Base-by-base conservation (phyloP, 2,113 vertebrate species). In the Picathartes gymnocephalus region DNA sequence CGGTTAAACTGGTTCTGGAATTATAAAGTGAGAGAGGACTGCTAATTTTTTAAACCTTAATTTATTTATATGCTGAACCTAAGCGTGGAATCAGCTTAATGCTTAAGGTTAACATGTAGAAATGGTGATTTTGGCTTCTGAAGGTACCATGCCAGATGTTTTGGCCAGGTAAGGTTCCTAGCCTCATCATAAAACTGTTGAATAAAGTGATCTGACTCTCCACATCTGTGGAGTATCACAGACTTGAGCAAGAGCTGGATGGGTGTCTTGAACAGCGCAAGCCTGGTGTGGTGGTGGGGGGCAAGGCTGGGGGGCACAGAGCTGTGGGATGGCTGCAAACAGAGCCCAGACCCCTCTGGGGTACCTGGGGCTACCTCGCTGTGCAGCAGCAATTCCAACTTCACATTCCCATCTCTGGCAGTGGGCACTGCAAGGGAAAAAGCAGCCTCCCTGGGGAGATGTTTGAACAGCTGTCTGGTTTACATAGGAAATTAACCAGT, bases 321-420 rank as follows among this genome's bases (percentile, higher is more conserved):
- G 47, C 44, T 58, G 19, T 1, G 3, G 31, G 37, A 53, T 66
- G 42, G 65, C 70, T 91, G 50, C 15, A 44, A 56, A n/a, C 6
- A 13, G 47, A 82, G 27, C 31, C 42, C 56, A 51, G 70, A 22
- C 25, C 40, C 50, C 0, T 0, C 13, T 47, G 13, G 50, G 33
- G 23, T 24, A 17, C 35, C 57, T 87, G 25, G 19, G 12, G 45
- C 30, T 42, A 4, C 40, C 50, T 74, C 0, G 0, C 39, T 0
- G 2, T 7, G 3, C 47, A 53, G 61, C 66, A 70, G n/a, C 21
- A 39, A 10, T 39, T 39, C 56, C 81, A 79, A 0, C 15, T 31
- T 92, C 28, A 23, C 2, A 0, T 70, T 90, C 37, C 31, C n/a
- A 28, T 8, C 23, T 42, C 30, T 5, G 1, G 50, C 39, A 30